These are phyloP conservation scores for Parotocinclus haroldoi DNA, from an alignment of 2,797 vertebrate species.

Conservation along the genomic window DNA sequence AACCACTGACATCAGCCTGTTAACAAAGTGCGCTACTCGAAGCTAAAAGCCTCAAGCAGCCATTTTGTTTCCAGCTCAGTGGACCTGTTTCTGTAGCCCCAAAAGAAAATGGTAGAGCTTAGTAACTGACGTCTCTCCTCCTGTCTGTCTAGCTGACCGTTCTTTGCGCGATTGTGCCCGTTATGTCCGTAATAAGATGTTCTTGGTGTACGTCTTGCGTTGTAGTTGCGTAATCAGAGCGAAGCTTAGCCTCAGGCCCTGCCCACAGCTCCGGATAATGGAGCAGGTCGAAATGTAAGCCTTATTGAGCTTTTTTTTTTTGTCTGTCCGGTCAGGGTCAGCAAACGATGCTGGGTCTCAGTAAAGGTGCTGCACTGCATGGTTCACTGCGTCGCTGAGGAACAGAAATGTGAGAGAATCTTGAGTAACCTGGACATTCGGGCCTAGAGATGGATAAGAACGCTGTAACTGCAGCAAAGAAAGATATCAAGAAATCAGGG, in stretches of 20 bases:
- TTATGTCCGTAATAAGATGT: neutral
- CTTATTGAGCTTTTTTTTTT: neutral
- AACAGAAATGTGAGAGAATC: no score
- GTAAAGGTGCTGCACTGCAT: neutral
- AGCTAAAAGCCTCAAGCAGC: slow-evolving; percentile 23
- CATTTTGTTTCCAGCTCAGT: slow-evolving; percentile 9
- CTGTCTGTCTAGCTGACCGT: no score
- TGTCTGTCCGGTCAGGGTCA: neutral
- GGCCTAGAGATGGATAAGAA: no score
- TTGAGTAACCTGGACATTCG: no score
- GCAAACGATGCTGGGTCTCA: neutral
- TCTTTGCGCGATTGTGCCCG: neutral
- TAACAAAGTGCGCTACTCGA: slow-evolving; percentile 27
- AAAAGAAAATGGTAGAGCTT: neutral
- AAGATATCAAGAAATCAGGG: no score
- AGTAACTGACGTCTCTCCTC: neutral
- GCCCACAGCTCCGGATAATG: slow-evolving; percentile 7
- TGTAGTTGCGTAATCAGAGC: no score
- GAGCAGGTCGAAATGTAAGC: neutral
- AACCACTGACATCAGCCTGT: slow-evolving; percentile 24
- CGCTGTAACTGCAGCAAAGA: no score
- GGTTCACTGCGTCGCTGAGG: neutral
- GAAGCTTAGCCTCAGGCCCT: slow-evolving; percentile 8
- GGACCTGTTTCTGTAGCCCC: neutral
- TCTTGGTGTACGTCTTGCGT: neutral